These are phyloP conservation scores for Picus viridis DNA, from an alignment of 2,797 vertebrate genomes.

Conservation along the genomic window DNA sequence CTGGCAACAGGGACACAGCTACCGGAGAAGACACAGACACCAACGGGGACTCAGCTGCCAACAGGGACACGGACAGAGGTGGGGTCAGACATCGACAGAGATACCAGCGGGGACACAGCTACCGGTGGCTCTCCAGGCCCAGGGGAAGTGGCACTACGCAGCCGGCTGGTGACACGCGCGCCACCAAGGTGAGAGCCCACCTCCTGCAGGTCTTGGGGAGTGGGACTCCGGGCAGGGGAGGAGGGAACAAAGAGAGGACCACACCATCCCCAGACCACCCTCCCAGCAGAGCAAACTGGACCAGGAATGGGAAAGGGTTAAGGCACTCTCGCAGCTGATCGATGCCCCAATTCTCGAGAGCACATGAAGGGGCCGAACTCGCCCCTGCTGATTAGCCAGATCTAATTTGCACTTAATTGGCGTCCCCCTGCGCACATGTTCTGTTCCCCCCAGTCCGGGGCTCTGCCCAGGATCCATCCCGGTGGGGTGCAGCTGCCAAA, in stretches of 20 bases:
- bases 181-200: background rate
- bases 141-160: background rate
- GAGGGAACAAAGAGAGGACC: background rate
- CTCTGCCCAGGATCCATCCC: background rate
- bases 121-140: background rate
- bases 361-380: background rate
- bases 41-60: background rate
- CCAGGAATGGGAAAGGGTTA: background rate
- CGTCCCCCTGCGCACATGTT: background rate
- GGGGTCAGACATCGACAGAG: background rate
- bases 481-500: background rate
- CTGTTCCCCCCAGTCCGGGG: background rate
- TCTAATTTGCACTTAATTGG: constrained; percentile 32
- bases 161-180: background rate
- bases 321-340: background rate
- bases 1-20: background rate
- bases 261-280: accelerated
- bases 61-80: background rate
- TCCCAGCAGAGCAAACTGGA: too few relatives aligned
- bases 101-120: background rate
- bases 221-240: accelerated
- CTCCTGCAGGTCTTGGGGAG: background rate
- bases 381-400: background rate
- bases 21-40: background rate
- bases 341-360: background rate